Evolutionary conservation across 2,797 vertebrate genomes (phyloP), one percentile per base, ranked within the genome.

Genomic region (Cyprinella venusta): DNA sequence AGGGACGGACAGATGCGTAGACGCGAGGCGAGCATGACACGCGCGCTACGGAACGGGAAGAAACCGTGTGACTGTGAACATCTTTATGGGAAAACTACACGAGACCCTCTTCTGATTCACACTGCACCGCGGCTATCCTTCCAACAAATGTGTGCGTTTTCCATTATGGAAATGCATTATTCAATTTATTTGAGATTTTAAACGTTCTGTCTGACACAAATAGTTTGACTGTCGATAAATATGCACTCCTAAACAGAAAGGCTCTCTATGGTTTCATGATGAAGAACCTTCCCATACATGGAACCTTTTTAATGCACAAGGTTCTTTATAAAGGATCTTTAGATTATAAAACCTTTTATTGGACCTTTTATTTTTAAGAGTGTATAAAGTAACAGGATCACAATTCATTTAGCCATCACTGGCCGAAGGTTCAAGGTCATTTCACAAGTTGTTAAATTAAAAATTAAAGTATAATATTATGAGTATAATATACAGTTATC

Each of bases 1-100:
- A 77, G 38, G 74, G 64, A 68, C 81, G 38, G 84, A 26, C 6
- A 70, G 67, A 69, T 52, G 68, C 52, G 52, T 21, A 45, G 54
- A 16, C 18, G 21, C 16, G 54, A 50, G 30, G 40, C 36, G 6
- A 48, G 52, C 72, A 19, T 52, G 24, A 9, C 19, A 74, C 15
- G 16, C 76, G 76, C 59, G 26, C 59, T 19, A 15, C 18, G 24
- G 6, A 33, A 33, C 30, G 30, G 30, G 30, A 15, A 42, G 50
- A 38, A 42, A 18, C 26, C 45, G 69, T 50, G 24, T 8, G 24
- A 71, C 40, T 33, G 40, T 13, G 8, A 33, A 65, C 42, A 52
- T 78, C 61, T 33, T 21, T 26, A 13, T 33, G 48, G 12, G 21
- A 5, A 33, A 64, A 48, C 59, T 63, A 48, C 6, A 42, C 4